A percentile compares a stretch with the other conserved stretches of the same genome.
Evolutionary conservation across 2,888 invertebrate genomes (phyloP).

Genomic region (Drosophila niveifrons): DNA sequence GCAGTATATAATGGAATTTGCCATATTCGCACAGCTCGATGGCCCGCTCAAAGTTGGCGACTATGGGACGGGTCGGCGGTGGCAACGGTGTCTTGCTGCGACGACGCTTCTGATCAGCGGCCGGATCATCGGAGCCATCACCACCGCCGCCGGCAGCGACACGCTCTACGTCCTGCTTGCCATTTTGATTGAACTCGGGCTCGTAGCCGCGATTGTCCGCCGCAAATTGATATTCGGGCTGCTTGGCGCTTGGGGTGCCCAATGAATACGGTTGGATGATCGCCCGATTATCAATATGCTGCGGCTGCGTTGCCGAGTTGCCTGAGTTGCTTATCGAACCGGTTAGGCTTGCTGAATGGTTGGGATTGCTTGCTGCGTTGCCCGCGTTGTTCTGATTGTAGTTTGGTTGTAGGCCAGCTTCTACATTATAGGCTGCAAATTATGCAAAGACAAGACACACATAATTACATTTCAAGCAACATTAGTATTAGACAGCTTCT

Average conservation of each 20-base stretch:
- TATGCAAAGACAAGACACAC: background rate
- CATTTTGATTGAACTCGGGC: constrained; percentile 61
- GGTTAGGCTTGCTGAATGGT: constrained; percentile 51
- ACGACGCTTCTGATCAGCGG: constrained; percentile 34
- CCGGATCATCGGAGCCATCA: constrained; percentile 22
- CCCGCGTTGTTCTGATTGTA: constrained; percentile 87
- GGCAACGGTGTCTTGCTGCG: constrained; percentile 52
- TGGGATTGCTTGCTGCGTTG: constrained; percentile 86
- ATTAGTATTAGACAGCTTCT: too few species aligned
- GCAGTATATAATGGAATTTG: constrained; percentile 94
- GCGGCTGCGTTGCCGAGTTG: constrained; percentile 43
- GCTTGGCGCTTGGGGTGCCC: constrained; percentile 73
- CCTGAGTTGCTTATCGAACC: constrained; percentile 39
- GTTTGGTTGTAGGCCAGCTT: constrained; percentile 92
- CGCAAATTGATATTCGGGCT: constrained; percentile 82
- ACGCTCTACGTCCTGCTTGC: constrained; percentile 82
- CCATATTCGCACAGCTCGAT: constrained; percentile 91
- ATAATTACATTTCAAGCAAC: background rate
- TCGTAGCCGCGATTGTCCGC: constrained; percentile 82
- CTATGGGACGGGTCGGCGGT: constrained; percentile 85
- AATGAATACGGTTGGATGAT: constrained; percentile 83
- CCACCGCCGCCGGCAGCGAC: constrained; percentile 53
- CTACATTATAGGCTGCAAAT: constrained; percentile 93
- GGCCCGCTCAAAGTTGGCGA: constrained; percentile 95
- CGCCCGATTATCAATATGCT: constrained; percentile 82